Evolutionary conservation across 2,888 invertebrate species (phyloP), one percentile per base, ranked within the genome.

Genomic region (Pharmacophagus antenor): DNA sequence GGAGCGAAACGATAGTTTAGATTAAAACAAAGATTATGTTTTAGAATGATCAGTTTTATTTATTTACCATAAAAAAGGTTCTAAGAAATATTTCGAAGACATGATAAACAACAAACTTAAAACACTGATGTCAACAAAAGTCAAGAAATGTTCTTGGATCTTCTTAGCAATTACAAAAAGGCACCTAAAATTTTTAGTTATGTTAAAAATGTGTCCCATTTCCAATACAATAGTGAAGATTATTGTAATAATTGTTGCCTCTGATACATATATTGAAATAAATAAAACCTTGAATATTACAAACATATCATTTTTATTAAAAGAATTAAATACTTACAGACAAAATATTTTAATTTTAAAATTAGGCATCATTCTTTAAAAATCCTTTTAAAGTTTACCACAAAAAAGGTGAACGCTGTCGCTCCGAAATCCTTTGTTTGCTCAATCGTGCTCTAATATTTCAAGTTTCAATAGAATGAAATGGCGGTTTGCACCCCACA

Each of bases 371-470:
- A n/a, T 58, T 54, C 53, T 54, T 58, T 48, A 48, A 20, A 47
- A 58, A 53, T 55, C 59, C 50, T 55, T 55, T 60, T 23, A 50
- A 5, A 20, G 17, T 46, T 54, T 41, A 22, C 42, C 6, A 55
- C 54, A 50, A 60, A 50, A n/a, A 46, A 55, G 31, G 50, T 50
- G 21, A 37, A 15, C 50, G 20, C 31, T 55, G 50, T 46, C 50
- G 49, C 31, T 44, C 23, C 20, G 23, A 50, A 37, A 18, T 21
- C 49, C 50, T 50, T 55, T 55, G 59, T 57, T 49, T 51, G 46
- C 25, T 23, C 50, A 50, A 55, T 55, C 44, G 44, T 12, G 55
- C 55, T 60, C 18, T 54, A 50, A 55, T 60, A 60, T 60, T 60
- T 55, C 53, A 58, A 58, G 42, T 54, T 54, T 54, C 44, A 55